Evolutionary conservation across 1,140 invertebrate species (phyloP), one percentile per base, ranked within the genome.

Genomic region (Eumaeus atala): DNA sequence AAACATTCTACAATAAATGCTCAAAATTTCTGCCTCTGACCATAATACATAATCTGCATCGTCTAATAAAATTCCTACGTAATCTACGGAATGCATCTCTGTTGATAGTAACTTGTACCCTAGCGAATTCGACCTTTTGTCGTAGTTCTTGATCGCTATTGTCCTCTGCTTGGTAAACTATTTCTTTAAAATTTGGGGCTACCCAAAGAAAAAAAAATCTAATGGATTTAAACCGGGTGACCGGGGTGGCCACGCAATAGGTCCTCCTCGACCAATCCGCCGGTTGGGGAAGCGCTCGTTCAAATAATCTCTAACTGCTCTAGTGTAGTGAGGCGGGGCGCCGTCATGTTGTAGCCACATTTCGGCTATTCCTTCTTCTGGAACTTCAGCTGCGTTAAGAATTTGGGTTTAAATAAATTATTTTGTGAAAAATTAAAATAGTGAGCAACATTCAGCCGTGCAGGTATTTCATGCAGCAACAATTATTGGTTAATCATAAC

Each of bases 181-280:
- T n/a, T n/a, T n/a, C n/a, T n/a, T n/a, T n/a, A n/a, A n/a, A n/a
- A n/a, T n/a, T n/a, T n/a, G n/a, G n/a, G n/a, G n/a, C n/a, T n/a
- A n/a, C 73, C 78, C 72, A 51, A 78, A 50, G 81, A 65, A 65
- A 81, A 84, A 85, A 67, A 77, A 28, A 28, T 3, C 66, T 87
- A 80, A 51, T 77, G 69, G 67, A 51, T 70, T 84, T 52, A 87
- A 61, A 59, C 88, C 84, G 1, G 81, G 81, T n/a, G 70, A 82
- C 40, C 74, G 54, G 51, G 84, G 61, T 58, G 77, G 83, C 83
- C 82, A 87, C 48, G 36, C 11, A 55, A 84, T 63, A n/a, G 68
- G 66, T 52, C 72, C 74, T 50, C 62, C 62, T 40, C 79, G 65
- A 47, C 84, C 74, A 63, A 87, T 80, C 75, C 76, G 87, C 28